Conservation (phyloP, 2,888 invertebrate species). For the Agrochola circellaris region DNA sequence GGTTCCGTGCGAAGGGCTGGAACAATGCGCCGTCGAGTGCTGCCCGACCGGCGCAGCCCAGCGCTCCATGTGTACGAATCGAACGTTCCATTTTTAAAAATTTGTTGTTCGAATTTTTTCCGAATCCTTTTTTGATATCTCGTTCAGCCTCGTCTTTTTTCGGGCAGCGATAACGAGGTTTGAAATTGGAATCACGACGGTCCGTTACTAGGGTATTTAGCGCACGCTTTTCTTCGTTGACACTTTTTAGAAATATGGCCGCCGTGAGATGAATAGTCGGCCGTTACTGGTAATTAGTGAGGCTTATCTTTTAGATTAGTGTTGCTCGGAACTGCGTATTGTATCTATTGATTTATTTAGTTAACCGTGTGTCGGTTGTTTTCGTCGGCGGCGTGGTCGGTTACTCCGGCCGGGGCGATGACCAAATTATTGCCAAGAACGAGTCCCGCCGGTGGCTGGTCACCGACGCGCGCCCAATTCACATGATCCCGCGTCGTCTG, state of each 20-base stretch:
- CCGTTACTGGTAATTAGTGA: conserved; percentile 81
- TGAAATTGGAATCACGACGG: conserved; percentile 86
- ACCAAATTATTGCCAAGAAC: conserved; percentile 88
- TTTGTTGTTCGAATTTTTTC: conserved; percentile 74
- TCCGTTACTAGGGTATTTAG: conserved; percentile 83
- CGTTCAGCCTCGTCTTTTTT: conserved; percentile 76
- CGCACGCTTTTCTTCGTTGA: conserved; percentile 78
- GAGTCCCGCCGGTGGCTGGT: conserved; percentile 78
- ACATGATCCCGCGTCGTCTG: conserved; percentile 74
- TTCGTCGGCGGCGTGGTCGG: conserved; percentile 69
- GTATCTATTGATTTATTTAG: conserved; percentile 69
- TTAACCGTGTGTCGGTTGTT: conserved; percentile 62
- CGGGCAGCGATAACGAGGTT: conserved; percentile 84
- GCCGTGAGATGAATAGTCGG: conserved; percentile 77
- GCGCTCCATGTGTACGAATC: conserved; percentile 66
- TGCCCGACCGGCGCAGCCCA: conserved; percentile 54
- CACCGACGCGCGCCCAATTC: conserved; percentile 72
- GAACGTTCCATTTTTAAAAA: conserved; percentile 72
- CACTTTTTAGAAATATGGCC: conserved; percentile 78
- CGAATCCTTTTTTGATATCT: conserved; percentile 80
- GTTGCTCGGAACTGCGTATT: conserved; percentile 71
- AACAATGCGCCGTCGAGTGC: conserved; percentile 76
- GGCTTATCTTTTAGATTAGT: conserved; percentile 81
- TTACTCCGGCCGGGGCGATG: conserved; percentile 80
- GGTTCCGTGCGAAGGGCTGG: conserved; percentile 80